Base-by-base conservation (phyloP, 2,888 invertebrate genomes). In the Sturmia bella region DNA sequence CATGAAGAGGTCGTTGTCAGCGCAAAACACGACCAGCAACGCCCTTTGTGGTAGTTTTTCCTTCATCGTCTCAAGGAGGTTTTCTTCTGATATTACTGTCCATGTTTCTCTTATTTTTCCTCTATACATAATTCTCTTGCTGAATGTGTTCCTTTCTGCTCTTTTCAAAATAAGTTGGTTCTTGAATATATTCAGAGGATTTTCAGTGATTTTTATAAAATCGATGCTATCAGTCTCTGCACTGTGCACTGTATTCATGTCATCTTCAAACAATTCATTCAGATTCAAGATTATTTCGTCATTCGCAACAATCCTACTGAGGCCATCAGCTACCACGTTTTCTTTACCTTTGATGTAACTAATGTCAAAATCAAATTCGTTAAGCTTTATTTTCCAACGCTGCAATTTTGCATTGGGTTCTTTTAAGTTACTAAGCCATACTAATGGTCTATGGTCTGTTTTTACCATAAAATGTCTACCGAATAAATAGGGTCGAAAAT, bases 281-380 rank as follows among this genome's bases (percentile, higher is more conserved):
- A 76, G 32, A 69, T 76, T 76, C 3, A 61, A 3, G 13, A 27
- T 59, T 12, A 64, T 15, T 41, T 73, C 66, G 19, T 43, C 56
- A 68, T 73, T 52, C 24, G 57, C 48, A 50, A 43, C 54, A 17
- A 64, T 54, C 27, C 80, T 59, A 48, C 61, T 63, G n/a, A 69
- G 27, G 9, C 68, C 73, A 39, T 79, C 79, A 1, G 68, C 72
- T 2, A 78, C 17, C 7, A 73, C 61, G 17, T 79, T 79, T 66
- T 79, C 61, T n/a, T 79, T 79, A 1, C 68, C 73, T 19, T 21
- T 48, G 17, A 21, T 48, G 48, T 48, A 48, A 19, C 48, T 48
- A 12, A 57, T 57, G 11, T 57, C 19, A n/a, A 57, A 57, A 39
- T 57, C 57, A 37, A 57, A 57, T 39, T 57, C 57, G 19, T 57